Conservation (phyloP, 2,888 invertebrate species). For the Allolobophora icterica region DNA sequence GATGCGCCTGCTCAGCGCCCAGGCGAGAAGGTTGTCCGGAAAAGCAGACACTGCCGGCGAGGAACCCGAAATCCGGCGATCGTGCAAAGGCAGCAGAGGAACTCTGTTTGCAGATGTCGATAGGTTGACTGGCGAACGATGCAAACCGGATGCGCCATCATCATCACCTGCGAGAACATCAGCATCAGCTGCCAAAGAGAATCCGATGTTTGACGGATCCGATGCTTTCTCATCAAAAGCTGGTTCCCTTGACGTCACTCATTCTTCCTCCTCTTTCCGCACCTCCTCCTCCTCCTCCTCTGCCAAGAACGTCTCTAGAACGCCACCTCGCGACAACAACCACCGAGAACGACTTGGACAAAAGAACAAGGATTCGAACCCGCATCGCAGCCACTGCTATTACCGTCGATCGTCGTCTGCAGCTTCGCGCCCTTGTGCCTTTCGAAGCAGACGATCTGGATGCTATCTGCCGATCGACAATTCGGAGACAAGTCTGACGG, state of each 20-base stretch:
- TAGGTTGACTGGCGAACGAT: background rate
- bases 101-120: background rate
- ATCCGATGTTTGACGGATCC: background rate
- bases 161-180: background rate
- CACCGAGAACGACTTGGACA: background rate
- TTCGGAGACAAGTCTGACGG: background rate
- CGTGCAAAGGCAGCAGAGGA: background rate
- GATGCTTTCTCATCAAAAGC: background rate
- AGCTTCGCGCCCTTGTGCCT: background rate
- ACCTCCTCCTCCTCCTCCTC: background rate
- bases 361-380: background rate
- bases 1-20: slow-evolving; percentile 78
- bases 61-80: background rate
- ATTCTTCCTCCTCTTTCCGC: background rate
- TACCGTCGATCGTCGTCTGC: background rate
- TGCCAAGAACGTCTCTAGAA: background rate
- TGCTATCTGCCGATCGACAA: background rate
- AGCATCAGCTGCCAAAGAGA: background rate
- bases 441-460: slow-evolving; percentile 11
- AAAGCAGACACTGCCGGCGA: background rate
- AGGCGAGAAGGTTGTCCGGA: slow-evolving; percentile 35
- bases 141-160: background rate
- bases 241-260: background rate
- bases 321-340: background rate
- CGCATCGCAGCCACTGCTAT: background rate